Conservation (phyloP, 2,113 vertebrate genomes). For the Meleagris gallopavo region DNA sequence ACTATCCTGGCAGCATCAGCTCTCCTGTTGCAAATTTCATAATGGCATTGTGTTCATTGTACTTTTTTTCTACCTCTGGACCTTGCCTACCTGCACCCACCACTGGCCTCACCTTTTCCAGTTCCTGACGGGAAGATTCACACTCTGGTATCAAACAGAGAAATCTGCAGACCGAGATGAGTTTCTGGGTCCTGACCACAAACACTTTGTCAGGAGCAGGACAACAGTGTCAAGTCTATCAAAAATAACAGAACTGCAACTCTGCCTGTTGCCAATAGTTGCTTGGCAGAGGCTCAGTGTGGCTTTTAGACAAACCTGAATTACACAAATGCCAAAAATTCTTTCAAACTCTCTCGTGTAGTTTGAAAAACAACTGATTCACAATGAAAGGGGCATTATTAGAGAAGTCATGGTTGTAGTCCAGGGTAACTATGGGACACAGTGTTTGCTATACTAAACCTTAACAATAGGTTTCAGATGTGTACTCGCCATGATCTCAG, state of each 20-base stretch:
- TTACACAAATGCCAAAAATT: conserved; percentile 63
- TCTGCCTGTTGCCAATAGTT: not conserved
- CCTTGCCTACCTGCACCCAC: not conserved
- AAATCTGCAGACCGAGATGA: not conserved
- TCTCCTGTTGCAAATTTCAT: not conserved
- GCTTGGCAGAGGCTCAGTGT: conserved; percentile 15
- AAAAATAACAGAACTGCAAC: not conserved
- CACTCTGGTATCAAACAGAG: not conserved
- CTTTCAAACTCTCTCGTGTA: conserved; percentile 36
- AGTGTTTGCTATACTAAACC: not conserved
- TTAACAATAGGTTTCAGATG: not conserved
- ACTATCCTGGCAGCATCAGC: not conserved
- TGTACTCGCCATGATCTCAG: not conserved
- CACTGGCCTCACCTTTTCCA: not conserved
- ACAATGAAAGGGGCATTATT: conserved; percentile 57
- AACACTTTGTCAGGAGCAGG: not conserved
- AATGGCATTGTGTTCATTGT: not conserved
- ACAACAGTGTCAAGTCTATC: not conserved
- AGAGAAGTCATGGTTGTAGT: not conserved
- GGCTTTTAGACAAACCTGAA: conserved; percentile 46
- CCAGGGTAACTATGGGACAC: not conserved
- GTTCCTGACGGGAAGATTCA: not conserved
- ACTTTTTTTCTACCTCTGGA: not conserved
- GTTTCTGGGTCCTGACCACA: not conserved
- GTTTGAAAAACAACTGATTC: conserved; percentile 31